Conservation (phyloP, 2,888 invertebrate species). For the Mesodorylaimus sp. region DNA sequence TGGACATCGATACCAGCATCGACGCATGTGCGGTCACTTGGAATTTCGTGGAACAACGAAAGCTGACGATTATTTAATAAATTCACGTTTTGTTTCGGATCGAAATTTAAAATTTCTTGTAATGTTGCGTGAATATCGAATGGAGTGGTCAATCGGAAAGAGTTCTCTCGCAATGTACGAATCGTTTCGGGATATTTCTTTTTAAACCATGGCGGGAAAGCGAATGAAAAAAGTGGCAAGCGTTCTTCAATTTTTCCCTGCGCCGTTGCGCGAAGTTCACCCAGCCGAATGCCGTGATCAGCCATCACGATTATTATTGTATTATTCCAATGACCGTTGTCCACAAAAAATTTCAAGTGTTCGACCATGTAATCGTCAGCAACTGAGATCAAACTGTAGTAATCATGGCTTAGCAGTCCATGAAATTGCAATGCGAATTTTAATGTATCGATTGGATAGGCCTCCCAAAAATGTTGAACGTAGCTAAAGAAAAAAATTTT, state of each 20-base stretch:
- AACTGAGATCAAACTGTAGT: slow-evolving; percentile 52
- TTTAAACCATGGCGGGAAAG: slow-evolving; percentile 52
- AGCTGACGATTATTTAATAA: slow-evolving; percentile 5
- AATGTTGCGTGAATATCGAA: slow-evolving; percentile 75
- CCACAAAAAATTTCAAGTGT: slow-evolving; percentile 17
- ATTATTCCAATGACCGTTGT: slow-evolving; percentile 48
- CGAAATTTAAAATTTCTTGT: slow-evolving; percentile 39
- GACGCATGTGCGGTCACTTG: slow-evolving; percentile 51
- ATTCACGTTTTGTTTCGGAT: slow-evolving; percentile 15
- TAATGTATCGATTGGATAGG: slow-evolving; percentile 45
- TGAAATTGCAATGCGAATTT: slow-evolving; percentile 73
- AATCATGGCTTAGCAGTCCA: slow-evolving; percentile 67
- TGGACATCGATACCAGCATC: slow-evolving; percentile 58
- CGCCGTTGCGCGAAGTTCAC: slow-evolving; percentile 57
- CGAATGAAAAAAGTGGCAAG: slow-evolving; percentile 61
- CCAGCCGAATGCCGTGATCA: slow-evolving; percentile 76
- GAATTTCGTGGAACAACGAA: slow-evolving; percentile 57
- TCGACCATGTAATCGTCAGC: slow-evolving; percentile 20
- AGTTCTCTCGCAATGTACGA: slow-evolving; percentile 43
- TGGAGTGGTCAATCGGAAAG: slow-evolving; percentile 52
- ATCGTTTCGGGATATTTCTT: slow-evolving; percentile 43
- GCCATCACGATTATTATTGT: slow-evolving; percentile 72
- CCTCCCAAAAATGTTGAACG: slow-evolving; percentile 40
- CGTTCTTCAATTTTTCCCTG: slow-evolving; percentile 83
- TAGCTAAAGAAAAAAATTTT: too few relatives aligned